Evolutionary conservation across 2,797 vertebrate species (phyloP).

Genomic region (Megaceryle alcyon): DNA sequence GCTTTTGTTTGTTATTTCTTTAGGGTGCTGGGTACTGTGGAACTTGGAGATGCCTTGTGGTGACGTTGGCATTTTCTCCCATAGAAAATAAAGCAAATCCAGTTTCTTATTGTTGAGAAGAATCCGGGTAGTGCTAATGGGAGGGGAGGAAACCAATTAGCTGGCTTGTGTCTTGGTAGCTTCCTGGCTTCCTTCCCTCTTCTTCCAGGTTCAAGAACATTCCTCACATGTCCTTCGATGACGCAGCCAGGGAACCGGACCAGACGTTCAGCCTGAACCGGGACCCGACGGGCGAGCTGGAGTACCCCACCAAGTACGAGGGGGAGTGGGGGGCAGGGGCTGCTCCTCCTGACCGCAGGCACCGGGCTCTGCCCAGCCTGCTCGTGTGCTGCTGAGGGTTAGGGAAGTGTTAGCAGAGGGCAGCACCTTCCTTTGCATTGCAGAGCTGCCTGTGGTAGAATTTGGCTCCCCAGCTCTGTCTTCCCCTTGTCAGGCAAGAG

Average conservation of each 20-base stretch:
- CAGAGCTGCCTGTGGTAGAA: not conserved
- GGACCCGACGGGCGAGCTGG: conserved; percentile 88
- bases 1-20: not conserved
- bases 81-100: not conserved
- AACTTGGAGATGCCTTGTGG: not conserved
- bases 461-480: not conserved
- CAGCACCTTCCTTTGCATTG: not conserved
- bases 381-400: rapidly evolving
- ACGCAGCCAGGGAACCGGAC: conserved; percentile 90
- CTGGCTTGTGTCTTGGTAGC: not conserved
- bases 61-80: not conserved
- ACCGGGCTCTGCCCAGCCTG: not conserved
- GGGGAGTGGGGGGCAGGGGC: rapidly evolving
- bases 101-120: not conserved
- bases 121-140: not conserved
- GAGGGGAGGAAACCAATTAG: not conserved
- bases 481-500: not conserved
- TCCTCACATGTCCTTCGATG: conserved; percentile 97
- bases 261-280: conserved; percentile 92
- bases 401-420: not conserved
- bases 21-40: not conserved
- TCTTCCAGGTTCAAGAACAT: conserved; percentile 91
- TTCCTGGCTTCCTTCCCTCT: not conserved
- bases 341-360: not conserved
- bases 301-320: conserved; percentile 94